A percentile compares a stretch with the other conserved stretches of the same genome.
These are phyloP conservation scores for Stenchaetothrips biformis DNA, from an alignment of 2,888 invertebrate genomes.

Conservation along the genomic window DNA sequence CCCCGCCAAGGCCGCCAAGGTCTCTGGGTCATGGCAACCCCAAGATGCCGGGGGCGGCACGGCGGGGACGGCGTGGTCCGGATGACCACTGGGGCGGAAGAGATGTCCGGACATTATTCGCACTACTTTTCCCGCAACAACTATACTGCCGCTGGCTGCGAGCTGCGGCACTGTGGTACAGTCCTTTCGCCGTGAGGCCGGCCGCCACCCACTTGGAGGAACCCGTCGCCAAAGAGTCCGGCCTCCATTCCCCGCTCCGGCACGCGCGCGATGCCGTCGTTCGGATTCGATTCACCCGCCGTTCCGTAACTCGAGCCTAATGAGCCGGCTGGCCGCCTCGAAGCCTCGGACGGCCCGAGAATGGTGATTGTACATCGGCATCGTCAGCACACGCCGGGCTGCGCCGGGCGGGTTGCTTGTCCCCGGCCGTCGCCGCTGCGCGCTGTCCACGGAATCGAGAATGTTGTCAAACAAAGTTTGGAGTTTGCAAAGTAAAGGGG, in stretches of 20 bases:
- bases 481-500: slow-evolving; percentile 24
- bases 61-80: background rate
- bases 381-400: background rate
- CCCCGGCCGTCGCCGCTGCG: background rate
- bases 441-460: slow-evolving; percentile 21
- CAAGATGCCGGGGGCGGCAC: background rate
- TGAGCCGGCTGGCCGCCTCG: no score
- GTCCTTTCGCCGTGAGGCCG: background rate
- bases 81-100: slow-evolving; percentile 19
- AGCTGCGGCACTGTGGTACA: background rate
- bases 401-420: background rate
- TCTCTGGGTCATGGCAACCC: no score
- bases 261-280: no score
- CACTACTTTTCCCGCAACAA: background rate
- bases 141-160: background rate
- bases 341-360: no score
- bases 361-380: no score
- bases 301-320: no score
- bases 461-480: slow-evolving; percentile 23
- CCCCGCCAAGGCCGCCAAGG: no score
- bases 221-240: no score
- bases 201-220: background rate
- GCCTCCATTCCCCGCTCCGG: no score
- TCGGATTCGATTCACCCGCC: no score
- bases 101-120: background rate